Conservation (phyloP, 1,140 invertebrate species). For the Drosophila serrata region DNA sequence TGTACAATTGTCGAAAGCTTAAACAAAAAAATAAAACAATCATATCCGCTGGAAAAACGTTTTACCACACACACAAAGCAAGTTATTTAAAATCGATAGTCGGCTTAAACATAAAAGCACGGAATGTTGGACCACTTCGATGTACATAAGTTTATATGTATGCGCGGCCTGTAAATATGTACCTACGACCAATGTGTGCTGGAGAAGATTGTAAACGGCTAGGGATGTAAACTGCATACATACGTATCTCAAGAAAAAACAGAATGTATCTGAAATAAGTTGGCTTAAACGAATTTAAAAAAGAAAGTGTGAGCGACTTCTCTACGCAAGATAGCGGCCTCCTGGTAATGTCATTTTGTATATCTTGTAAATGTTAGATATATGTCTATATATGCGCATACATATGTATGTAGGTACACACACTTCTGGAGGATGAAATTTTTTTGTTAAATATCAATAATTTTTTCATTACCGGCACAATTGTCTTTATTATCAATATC, state of each 20-base stretch:
- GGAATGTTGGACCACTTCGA: conserved; percentile 40
- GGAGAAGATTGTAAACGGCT: conserved; percentile 30
- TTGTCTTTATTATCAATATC: conserved; percentile 11
- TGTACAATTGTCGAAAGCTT: neutral
- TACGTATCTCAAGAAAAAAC: conserved; percentile 5
- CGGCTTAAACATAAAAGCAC: conserved; percentile 39
- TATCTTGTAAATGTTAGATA: conserved; percentile 34
- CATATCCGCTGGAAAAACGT: conserved; percentile 3
- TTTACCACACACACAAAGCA: conserved; percentile 14
- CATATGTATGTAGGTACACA: conserved; percentile 39
- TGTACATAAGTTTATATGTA: conserved; percentile 45
- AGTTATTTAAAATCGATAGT: conserved; percentile 45
- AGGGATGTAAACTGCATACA: conserved; percentile 12
- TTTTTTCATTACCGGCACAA: conserved; percentile 30
- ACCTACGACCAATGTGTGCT: conserved; percentile 23
- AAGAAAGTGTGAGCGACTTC: neutral
- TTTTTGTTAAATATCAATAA: conserved; percentile 51
- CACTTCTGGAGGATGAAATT: conserved; percentile 17
- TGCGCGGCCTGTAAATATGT: conserved; percentile 29
- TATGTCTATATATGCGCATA: conserved; percentile 31
- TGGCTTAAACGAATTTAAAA: conserved; percentile 6
- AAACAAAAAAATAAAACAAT: neutral
- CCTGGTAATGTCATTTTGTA: conserved; percentile 25
- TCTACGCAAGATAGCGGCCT: conserved; percentile 21
- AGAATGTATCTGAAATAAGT: conserved; percentile 3